These are phyloP conservation scores for Ctenopoma multispine DNA, from an alignment of 2,797 vertebrate genomes.

Conservation along the genomic window DNA sequence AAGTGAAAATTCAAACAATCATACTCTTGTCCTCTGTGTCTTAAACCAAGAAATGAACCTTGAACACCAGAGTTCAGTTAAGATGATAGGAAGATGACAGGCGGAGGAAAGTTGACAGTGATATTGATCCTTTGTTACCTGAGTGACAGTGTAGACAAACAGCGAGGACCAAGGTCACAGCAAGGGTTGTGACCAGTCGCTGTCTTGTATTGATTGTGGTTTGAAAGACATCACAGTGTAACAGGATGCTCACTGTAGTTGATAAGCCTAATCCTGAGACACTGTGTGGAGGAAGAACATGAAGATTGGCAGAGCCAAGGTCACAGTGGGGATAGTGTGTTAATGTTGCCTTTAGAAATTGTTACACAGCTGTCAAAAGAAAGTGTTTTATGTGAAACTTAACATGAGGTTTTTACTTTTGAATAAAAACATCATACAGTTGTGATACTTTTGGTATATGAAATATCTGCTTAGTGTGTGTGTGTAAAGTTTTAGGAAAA, in stretches of 20 bases:
- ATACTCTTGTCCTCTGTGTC: no score
- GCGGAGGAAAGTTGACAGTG: slow-evolving; percentile 29
- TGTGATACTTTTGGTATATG: no score
- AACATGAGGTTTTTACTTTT: not conserved
- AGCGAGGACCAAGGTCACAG: slow-evolving; percentile 62
- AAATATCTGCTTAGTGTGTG: no score
- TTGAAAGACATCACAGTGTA: slow-evolving; percentile 58
- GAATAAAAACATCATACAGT: not conserved
- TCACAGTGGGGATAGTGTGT: slow-evolving; percentile 8
- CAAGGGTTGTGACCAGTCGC: slow-evolving; percentile 38
- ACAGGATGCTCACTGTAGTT: slow-evolving; percentile 49
- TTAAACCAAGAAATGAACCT: no score
- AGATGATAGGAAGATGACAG: slow-evolving; percentile 35
- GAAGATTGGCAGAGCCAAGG: slow-evolving; percentile 29
- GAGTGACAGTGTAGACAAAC: slow-evolving; percentile 54
- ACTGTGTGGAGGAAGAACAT: slow-evolving; percentile 6
- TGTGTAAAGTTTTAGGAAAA: no score
- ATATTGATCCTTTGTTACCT: slow-evolving; percentile 59
- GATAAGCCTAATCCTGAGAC: slow-evolving; percentile 12
- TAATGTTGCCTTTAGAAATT: not conserved
- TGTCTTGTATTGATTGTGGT: slow-evolving; percentile 63
- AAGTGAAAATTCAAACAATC: no score
- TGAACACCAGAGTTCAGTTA: not conserved
- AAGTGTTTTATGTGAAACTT: not conserved
- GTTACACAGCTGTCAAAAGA: not conserved